Evolutionary conservation across 2,888 invertebrate genomes (phyloP), one percentile per base, ranked within the genome.

Genomic region (Amitus sp.): DNA sequence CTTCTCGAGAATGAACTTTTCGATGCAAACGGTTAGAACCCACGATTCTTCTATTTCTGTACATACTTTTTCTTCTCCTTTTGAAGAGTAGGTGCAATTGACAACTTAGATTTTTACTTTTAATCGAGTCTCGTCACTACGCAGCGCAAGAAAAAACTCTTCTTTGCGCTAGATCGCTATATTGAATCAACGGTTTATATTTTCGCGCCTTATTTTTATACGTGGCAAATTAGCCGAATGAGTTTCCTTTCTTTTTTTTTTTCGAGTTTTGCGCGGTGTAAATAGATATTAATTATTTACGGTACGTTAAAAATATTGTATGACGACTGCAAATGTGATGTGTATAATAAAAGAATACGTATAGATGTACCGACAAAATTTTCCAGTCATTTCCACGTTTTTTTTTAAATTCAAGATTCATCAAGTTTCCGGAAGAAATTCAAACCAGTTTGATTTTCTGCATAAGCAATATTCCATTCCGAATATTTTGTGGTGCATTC

Each of bases 301-400:
- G 12, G 34, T 45, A 50, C 53, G 53, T 60, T 49, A 49, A 34
- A 39, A 54, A 23, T 23, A 23, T 67, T 68, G 66, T 61, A 65
- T 64, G 58, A 64, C 64, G 62, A 70, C 69, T 66, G 72, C 75
- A 73, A 70, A 77, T 73, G 73, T 72, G 73, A 68, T 77, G 77
- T 76, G 75, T 75, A 74, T 72, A 72, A 70, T 62, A 61, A 55
- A 63, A 63, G 63, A 34, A 49, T 4, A 45, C 23, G 19, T 33
- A 40, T 23, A 48, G 19, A 18, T 43, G 12, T 40, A 40, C 23
- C 23, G 7, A 23, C n/a, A 23, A 7, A 23, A 23, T 23, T 23
- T 23, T 7, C 7, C 7, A 23, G 7, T 7, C 23, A 23, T 5
- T 7, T 3, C 3, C 3, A 5, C 23, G 4, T 23, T 23, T 23